Conservation (phyloP, 2,888 invertebrate species). For the Lepeophtheirus nordmannii region DNA sequence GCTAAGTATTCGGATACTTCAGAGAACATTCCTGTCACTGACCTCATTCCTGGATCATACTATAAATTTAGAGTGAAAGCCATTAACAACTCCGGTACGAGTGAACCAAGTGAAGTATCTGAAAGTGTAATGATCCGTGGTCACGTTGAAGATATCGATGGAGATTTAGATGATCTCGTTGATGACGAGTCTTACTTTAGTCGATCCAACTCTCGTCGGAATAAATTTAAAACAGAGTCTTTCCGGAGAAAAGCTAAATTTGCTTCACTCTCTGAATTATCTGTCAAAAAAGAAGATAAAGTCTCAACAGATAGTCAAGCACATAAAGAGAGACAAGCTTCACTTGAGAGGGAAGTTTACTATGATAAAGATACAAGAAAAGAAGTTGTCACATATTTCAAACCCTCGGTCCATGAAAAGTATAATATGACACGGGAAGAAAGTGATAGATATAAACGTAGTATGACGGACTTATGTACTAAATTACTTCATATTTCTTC, state of each 20-base stretch:
- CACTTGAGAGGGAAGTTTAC: conserved; percentile 13
- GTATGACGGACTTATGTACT: background rate
- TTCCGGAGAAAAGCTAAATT: background rate
- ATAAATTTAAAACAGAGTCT: background rate
- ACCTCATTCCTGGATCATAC: conserved; percentile 16
- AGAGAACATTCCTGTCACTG: background rate
- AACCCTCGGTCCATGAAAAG: background rate
- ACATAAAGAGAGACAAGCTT: background rate
- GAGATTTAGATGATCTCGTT: background rate
- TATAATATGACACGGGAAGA: background rate
- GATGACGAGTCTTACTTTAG: background rate
- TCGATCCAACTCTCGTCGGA: background rate
- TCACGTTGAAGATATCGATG: conserved; percentile 4
- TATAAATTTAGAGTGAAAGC: conserved; percentile 11
- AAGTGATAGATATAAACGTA: background rate
- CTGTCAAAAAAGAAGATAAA: background rate
- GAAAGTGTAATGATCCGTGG: conserved; percentile 16
- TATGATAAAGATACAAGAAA: conserved; percentile 10
- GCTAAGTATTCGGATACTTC: background rate
- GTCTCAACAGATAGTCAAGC: background rate
- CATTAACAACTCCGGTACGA: background rate
- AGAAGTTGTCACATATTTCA: conserved; percentile 12
- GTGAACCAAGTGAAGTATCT: background rate
- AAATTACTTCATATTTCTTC: background rate
- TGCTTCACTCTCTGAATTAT: background rate